phyloP scores from a whole-genome alignment of 2,797 vertebrate genomes.

The Coluber constrictor region DNA sequence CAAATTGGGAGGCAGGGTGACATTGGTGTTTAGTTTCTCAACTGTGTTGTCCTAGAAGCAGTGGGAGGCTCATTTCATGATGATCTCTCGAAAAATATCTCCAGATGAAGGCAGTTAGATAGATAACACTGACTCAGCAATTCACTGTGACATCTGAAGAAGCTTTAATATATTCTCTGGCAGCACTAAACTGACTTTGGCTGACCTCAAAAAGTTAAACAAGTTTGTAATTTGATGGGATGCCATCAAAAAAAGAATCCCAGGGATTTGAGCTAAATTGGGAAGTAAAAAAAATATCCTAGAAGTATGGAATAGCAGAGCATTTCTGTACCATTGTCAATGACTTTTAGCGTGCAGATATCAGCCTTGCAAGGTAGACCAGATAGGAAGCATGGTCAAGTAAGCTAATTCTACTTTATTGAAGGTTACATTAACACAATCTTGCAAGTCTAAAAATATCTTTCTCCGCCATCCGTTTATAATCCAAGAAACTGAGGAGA shows the following conservation, averaged over 20 bases:
- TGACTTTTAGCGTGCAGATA: background rate
- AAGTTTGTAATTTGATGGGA: background rate
- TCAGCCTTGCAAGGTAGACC: background rate
- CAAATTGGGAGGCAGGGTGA: background rate
- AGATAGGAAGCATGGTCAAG: background rate
- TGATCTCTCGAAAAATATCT: background rate
- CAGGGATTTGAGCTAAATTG: background rate
- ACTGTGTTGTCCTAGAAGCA: background rate
- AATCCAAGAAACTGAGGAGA: background rate
- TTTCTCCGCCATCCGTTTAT: background rate
- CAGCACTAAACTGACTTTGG: background rate
- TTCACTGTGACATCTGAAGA: background rate
- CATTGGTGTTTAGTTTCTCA: background rate
- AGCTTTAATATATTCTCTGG: background rate
- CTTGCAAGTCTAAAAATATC: background rate
- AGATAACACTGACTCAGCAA: background rate
- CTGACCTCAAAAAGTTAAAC: background rate
- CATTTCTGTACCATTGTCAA: background rate
- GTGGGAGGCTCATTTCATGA: background rate
- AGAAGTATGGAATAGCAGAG: background rate
- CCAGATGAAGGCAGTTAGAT: background rate
- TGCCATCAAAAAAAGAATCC: background rate
- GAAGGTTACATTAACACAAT: background rate
- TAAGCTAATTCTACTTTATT: background rate
- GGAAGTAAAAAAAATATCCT: background rate